Conservation (phyloP, 2,888 invertebrate species). For the Mellilla xanthometata region DNA sequence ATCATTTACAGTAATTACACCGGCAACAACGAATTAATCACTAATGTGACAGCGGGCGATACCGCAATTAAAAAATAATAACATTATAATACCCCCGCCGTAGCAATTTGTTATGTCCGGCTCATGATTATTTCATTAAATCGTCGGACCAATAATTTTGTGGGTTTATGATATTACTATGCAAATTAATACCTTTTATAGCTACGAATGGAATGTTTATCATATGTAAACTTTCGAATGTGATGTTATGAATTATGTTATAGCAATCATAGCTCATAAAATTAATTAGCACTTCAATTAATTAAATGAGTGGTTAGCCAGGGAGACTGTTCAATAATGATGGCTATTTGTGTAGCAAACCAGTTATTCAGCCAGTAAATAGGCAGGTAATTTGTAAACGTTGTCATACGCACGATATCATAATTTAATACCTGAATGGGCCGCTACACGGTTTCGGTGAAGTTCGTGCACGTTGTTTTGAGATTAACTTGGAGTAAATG, state of each 20-base stretch:
- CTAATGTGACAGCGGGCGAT: constrained; percentile 65
- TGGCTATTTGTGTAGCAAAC: constrained; percentile 16
- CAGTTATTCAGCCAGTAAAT: constrained; percentile 13
- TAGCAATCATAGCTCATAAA: constrained; percentile 18
- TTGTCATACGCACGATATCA: constrained; percentile 19
- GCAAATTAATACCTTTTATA: constrained; percentile 27
- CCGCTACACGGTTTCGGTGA: constrained; percentile 10
- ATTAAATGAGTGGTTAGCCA: constrained; percentile 20
- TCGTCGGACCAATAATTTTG: constrained; percentile 39
- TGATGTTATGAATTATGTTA: constrained; percentile 21
- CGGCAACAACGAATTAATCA: constrained; percentile 70
- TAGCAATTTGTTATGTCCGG: constrained; percentile 44
- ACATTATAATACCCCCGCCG: constrained; percentile 49
- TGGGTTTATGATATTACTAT: constrained; percentile 32
- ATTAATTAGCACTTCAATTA: constrained; percentile 26
- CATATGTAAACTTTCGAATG: constrained; percentile 22
- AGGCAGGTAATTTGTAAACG: constrained; percentile 20
- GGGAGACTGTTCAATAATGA: constrained; percentile 15
- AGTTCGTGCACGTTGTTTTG: constrained; percentile 17
- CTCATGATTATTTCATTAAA: constrained; percentile 44
- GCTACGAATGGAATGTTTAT: constrained; percentile 17
- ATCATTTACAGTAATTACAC: constrained; percentile 68
- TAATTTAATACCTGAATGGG: constrained; percentile 16
- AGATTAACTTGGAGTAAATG: constrained; percentile 31
- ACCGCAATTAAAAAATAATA: constrained; percentile 53